These are phyloP conservation scores for Parnassius orleans DNA, from an alignment of 2,888 invertebrate genomes.

Conservation along the genomic window DNA sequence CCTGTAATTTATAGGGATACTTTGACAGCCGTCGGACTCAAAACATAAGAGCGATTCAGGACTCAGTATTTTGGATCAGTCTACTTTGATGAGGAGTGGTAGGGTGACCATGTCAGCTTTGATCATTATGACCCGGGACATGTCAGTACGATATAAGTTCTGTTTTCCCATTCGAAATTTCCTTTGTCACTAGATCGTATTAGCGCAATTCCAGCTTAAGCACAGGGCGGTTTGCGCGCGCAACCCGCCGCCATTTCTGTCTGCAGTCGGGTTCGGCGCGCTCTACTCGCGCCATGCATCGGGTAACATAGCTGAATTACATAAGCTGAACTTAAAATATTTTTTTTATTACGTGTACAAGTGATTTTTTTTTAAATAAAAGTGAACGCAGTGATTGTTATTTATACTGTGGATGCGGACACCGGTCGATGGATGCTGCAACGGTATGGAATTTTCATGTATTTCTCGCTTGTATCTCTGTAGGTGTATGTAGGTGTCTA, in stretches of 20 bases:
- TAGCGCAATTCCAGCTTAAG: constrained; percentile 41
- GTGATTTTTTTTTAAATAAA: constrained; percentile 4
- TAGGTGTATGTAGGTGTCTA: neutral
- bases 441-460: constrained; percentile 6
- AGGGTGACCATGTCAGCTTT: too few relatives aligned
- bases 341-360: constrained; percentile 10
- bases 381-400: constrained; percentile 21
- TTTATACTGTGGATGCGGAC: constrained; percentile 21
- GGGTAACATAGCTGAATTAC: constrained; percentile 50
- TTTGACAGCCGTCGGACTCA: too few relatives aligned
- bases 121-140: too few relatives aligned
- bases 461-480: neutral
- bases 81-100: too few relatives aligned
- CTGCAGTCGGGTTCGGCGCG: constrained; percentile 72
- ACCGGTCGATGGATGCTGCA: constrained; percentile 7
- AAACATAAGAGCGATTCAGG: too few relatives aligned
- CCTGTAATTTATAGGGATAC: too few relatives aligned
- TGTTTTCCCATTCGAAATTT: neutral
- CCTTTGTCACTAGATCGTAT: neutral
- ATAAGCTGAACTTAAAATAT: constrained; percentile 40
- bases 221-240: constrained; percentile 75
- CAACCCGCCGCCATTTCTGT: constrained; percentile 69
- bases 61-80: too few relatives aligned
- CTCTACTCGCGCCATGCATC: constrained; percentile 64
- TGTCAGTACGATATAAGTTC: too few relatives aligned